Conservation (phyloP, 1,140 invertebrate species). For the Zaprionus taronus region DNA sequence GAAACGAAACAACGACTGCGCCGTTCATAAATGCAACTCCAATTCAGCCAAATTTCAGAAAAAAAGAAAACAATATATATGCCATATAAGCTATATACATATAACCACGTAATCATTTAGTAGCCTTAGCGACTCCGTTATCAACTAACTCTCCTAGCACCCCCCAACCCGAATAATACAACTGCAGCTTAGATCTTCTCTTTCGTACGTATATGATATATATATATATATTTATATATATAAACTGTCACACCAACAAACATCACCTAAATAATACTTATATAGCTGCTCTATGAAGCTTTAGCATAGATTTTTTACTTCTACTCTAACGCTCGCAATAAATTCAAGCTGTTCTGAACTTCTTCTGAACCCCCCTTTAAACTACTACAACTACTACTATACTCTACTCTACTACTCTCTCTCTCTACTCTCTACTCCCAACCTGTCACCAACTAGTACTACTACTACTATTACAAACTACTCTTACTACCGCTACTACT, state of each 20-base stretch:
- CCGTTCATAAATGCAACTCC: slow-evolving; percentile 60
- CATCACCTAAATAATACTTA: slow-evolving; percentile 5
- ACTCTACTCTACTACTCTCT: slow-evolving; percentile 8
- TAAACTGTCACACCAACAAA: neutral
- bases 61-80: slow-evolving; percentile 41
- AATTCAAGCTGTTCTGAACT: slow-evolving; percentile 22
- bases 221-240: neutral
- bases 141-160: slow-evolving; percentile 37
- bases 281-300: slow-evolving; percentile 24
- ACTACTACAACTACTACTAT: neutral
- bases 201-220: slow-evolving; percentile 2
- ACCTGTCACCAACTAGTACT: slow-evolving; percentile 19
- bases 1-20: slow-evolving; percentile 68
- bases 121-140: slow-evolving; percentile 52
- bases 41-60: slow-evolving; percentile 28
- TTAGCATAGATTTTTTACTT: slow-evolving; percentile 21
- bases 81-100: slow-evolving; percentile 56
- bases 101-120: slow-evolving; percentile 46
- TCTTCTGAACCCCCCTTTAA: slow-evolving; percentile 19
- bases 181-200: slow-evolving; percentile 47
- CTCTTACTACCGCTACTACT: slow-evolving; percentile 21
- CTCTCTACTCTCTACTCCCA: slow-evolving; percentile 24
- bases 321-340: slow-evolving; percentile 20
- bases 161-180: slow-evolving; percentile 19
- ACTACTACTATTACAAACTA: slow-evolving; percentile 21